phyloP scores from a whole-genome alignment of 2,888 invertebrate genomes.

The Hyposoter didymator region DNA sequence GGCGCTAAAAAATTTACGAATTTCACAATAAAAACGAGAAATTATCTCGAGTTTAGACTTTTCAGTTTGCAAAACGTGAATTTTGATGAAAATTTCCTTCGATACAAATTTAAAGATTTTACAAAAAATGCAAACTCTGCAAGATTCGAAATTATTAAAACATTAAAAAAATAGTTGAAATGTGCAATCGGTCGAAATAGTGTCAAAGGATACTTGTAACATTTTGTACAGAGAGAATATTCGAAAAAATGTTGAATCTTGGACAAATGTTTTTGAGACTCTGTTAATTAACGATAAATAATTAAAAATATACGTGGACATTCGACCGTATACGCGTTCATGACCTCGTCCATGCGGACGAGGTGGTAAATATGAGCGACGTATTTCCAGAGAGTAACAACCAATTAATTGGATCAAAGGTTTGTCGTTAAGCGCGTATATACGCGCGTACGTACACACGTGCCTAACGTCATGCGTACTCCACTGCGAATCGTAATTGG shows the following conservation, averaged over 20 bases:
- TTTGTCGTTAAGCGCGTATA: constrained; percentile 15
- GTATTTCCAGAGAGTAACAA: constrained; percentile 25
- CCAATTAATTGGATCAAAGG: constrained; percentile 52
- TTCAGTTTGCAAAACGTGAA: too few species aligned
- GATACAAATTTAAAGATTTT: not conserved
- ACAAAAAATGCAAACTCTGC: not conserved
- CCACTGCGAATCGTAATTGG: constrained; percentile 66
- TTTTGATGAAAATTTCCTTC: not conserved
- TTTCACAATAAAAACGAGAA: too few species aligned
- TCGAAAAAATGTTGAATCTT: not conserved
- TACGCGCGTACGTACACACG: constrained; percentile 9
- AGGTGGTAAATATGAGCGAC: constrained; percentile 25
- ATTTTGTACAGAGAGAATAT: not conserved
- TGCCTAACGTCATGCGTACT: constrained; percentile 1
- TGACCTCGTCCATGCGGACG: constrained; percentile 53
- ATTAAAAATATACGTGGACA: not conserved
- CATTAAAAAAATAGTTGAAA: not conserved
- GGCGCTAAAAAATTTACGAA: too few species aligned
- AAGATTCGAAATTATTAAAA: not conserved
- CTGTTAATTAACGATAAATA: not conserved
- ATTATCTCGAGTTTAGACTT: too few species aligned
- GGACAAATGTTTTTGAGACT: not conserved
- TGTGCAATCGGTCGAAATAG: not conserved
- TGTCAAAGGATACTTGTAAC: not conserved
- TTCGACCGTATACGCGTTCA: constrained; percentile 17